Evolutionary conservation across 2,113 vertebrate species (phyloP), one percentile per base, ranked within the genome.

Genomic region (Archocentrus centrarchus): DNA sequence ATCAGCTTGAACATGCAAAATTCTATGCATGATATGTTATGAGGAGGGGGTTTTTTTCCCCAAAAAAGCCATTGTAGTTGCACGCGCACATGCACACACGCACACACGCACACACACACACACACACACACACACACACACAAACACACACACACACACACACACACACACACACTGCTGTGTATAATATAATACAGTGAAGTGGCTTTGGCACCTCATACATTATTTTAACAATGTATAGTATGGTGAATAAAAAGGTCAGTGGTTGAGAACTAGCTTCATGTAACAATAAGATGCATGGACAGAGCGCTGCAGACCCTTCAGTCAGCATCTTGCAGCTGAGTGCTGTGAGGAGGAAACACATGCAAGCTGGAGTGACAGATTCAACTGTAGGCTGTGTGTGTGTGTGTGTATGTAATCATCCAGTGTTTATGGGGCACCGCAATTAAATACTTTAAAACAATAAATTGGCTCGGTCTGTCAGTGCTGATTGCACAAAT

Each of bases 161-260:
- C 47, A 24, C 32, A 50, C 3, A 22, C 70, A 22, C 35, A 53
- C 44, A 15, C 13, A 17, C 64, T 61, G 76, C 70, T 78, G 44
- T 86, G 83, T 82, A 13, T 37, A 88, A 63, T 82, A 88, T 59
- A 89, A 83, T 77, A 89, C 89, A 81, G 79, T 88, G 90, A 84
- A 86, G 86, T 59, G 77, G 86, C 85, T 90, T 27, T 37, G 75
- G 76, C 89, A 90, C 91, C 89, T 91, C 93, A 93, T 94, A 91
- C 88, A 90, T 94, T 94, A 94, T 92, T 92, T 92, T 94, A 94
- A 92, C 93, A 91, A 92, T 93, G 93, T 91, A 88, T 90, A 55
- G 93, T 76, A 81, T 15, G 13, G 86, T 88, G 90, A 89, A 91
- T 92, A 92, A 93, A 94, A 94, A 94, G 93, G 94, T 94, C 93